Conservation (phyloP, 2,797 vertebrate genomes). For the Thamnophis elegans region DNA sequence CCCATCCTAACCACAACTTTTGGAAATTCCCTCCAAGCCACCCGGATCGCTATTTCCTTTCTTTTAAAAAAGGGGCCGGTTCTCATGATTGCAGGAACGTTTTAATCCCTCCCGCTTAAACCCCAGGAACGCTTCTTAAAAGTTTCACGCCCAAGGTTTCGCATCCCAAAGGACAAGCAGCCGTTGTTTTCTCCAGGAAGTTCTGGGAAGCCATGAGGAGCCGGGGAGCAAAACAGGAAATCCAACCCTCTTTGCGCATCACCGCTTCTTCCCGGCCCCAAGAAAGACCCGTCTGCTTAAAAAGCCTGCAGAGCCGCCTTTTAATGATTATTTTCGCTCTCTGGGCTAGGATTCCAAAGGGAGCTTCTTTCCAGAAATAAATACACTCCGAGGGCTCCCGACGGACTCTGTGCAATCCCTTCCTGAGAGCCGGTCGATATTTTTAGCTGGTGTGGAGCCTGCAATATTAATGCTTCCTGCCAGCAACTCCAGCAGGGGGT, state of each 20-base stretch:
- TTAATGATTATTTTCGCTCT: constrained; percentile 37
- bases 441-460: constrained; percentile 20
- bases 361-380: constrained; percentile 33
- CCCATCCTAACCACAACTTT: not conserved
- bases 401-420: constrained; percentile 9
- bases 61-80: not conserved
- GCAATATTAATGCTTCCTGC: constrained; percentile 20
- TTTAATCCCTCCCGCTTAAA: not conserved
- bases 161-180: not conserved
- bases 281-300: constrained; percentile 32
- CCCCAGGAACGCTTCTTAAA: not conserved
- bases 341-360: constrained; percentile 8
- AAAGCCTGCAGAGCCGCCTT: constrained; percentile 4
- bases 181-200: not conserved
- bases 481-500: not conserved
- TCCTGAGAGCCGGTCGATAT: constrained; percentile 24
- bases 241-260: not conserved
- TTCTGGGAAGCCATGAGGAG: not conserved
- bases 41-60: not conserved
- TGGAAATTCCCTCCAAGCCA: not conserved
- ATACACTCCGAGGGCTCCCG: constrained; percentile 29
- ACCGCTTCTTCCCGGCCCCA: constrained; percentile 28
- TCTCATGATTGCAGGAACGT: not conserved
- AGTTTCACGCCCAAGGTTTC: not conserved
- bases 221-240: constrained; percentile 25